These are phyloP conservation scores for Lasioglossum leucozonium DNA, from an alignment of 2,888 invertebrate genomes.

Conservation along the genomic window DNA sequence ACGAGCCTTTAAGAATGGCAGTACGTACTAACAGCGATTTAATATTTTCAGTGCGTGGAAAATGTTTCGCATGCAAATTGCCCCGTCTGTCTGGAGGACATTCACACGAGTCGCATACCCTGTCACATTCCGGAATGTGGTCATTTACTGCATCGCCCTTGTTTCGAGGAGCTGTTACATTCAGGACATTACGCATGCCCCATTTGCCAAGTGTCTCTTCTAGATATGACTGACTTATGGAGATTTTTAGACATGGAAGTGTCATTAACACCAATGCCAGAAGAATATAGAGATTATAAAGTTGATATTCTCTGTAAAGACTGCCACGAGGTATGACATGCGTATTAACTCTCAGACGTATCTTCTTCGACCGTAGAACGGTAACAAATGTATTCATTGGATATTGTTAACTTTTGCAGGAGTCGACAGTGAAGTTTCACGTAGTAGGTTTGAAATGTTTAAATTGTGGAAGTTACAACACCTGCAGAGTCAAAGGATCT, in stretches of 20 bases:
- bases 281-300: conserved; percentile 91
- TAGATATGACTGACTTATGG: conserved; percentile 95
- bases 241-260: conserved; percentile 93
- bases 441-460: conserved; percentile 94
- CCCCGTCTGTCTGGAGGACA: conserved; percentile 95
- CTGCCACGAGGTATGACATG: conserved; percentile 91
- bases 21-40: background rate
- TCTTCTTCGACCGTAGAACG: background rate
- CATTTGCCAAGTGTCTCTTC: conserved; percentile 94
- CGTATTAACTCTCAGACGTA: conserved; percentile 31
- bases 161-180: conserved; percentile 91
- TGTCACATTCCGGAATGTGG: conserved; percentile 96
- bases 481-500: conserved; percentile 91
- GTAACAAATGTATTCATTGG: background rate
- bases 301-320: conserved; percentile 95
- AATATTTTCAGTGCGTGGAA: conserved; percentile 90
- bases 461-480: conserved; percentile 96
- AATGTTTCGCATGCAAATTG: conserved; percentile 95
- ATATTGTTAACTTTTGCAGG: conserved; percentile 85
- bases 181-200: conserved; percentile 95
- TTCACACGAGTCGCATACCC: conserved; percentile 95
- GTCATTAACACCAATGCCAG: conserved; percentile 92
- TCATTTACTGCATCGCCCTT: conserved; percentile 93
- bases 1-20: background rate
- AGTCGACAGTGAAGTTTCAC: conserved; percentile 93